Base-by-base conservation (phyloP, 2,113 vertebrate species). In the Chamaetylas fuelleborni region DNA sequence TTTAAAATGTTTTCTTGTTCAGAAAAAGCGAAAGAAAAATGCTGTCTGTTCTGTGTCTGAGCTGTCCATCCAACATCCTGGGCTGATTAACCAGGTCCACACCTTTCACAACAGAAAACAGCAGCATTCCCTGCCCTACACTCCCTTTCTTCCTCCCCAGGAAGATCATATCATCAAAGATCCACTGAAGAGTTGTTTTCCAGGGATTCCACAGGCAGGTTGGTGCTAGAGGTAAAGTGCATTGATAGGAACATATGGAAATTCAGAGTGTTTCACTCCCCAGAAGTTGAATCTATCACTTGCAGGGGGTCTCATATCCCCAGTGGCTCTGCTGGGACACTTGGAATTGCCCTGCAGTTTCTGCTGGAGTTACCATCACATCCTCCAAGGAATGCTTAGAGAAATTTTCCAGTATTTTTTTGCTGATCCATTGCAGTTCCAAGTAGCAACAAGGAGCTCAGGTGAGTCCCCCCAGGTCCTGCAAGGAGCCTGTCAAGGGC, bases 121-220 rank as follows among this genome's bases (percentile, higher is more conserved):
- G 65, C 38, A 62, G 29, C 29, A 3, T 54, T 60, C 15, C 57
- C 79, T 73, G 70, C 42, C 81, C 57, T 65, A 5, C 0, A 0
- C 19, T 91, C 54, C 72, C 72, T 92, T 60, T 91, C 72, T 76
- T 51, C 33, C 26, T 77, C n/a, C 65, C 14, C 40, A 54, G 43
- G 56, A n/a, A 74, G 58, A 86, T 77, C 48, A 48, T 54, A 47
- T 94, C 91, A 87, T 42, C 33, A 22, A 26, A 77, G 43, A 19
- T 82, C 34, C 26, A 15, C 2, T 53, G 54, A 93, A 94, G 78
- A 43, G 18, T 22, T 76, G 43, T 88, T 94, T 94, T 92, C 91
- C 87, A 90, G 72, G 89, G 85, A 90, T 92, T 94, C 40, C 56
- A 22, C 18, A 33, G 50, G 48, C 22, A 79, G 19, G 18, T 19